Base-by-base conservation (phyloP, 2,797 vertebrate genomes). In the Phataginus tricuspis region DNA sequence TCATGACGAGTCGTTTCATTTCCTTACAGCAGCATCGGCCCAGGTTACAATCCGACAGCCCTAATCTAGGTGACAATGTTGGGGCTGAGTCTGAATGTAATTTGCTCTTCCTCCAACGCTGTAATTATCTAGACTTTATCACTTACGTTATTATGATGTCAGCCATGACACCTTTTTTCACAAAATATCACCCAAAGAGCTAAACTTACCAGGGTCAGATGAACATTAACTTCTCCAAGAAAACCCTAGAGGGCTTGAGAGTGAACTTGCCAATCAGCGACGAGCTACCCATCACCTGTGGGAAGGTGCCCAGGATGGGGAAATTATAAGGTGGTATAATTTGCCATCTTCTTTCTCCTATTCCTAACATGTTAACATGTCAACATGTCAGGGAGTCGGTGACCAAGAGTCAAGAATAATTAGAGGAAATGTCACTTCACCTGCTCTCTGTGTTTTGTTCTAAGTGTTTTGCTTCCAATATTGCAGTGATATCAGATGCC, bases 21-120 rank as follows among this genome's bases (percentile, higher is more conserved):
- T 59, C 93, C 75, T 85, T 75, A 84, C 37, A 85, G 94, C 94
- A 94, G 45, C 89, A 94, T 87, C 94, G 77, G 75, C 78, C 83
- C 74, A 37, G 0, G 91, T 95, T 96, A 91, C 86, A 92, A 94
- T 69, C 59, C 97, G 88, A 96, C 96, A 97, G 94, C 95, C 86
- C 55, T 78, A 92, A 97, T 95, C 96, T 88, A 97, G 92, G 96
- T 97, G 93, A 94, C 83, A 94, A 95, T 92, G 90, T 92, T 97
- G 83, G 84, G 96, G 97, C 91, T 96, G 90, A 61, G 61, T 77
- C 93, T 39, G 72, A 95, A 93, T 91, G 91, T 92, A 97, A 97
- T 95, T 97, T 97, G 94, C 94, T 90, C 92, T 97, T 74, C 92
- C 88, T 91, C 64, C 84, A 79, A 84, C 79, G 45, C 86, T 94